Evolutionary conservation across 2,113 vertebrate species (phyloP), one percentile per base, ranked within the genome.

Genomic region (Cheilinus undulatus): DNA sequence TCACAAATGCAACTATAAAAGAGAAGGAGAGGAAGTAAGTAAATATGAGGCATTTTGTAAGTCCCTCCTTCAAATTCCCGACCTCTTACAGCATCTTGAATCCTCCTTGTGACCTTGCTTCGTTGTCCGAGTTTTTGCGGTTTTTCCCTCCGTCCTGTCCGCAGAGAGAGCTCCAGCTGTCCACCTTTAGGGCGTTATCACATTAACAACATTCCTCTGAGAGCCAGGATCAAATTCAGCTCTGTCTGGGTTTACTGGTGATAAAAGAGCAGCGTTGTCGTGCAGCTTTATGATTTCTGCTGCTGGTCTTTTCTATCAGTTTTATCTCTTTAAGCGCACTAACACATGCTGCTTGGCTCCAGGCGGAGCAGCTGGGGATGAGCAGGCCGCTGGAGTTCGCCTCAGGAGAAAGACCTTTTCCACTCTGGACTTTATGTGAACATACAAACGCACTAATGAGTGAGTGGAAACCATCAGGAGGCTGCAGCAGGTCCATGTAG

Each of bases 241-340:
- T 57, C 60, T 62, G 7, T 6, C 20, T 0, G 7, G 4, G 17
- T 79, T 83, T 77, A 75, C 23, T 62, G 60, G 65, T 28, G 60
- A 42, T 80, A 65, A 82, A 84, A 56, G 62, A 28, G 19, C 69
- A 48, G 17, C n/a, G 74, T 40, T 43, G 48, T 65, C 57, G 62
- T 52, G 71, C 69, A 27, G 51, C 26, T 82, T 84, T 68, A 75
- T 73, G 70, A 28, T 66, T 62, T 38, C 13, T 69, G 69, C 80
- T 76, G 53, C 75, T 46, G 60, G 11, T 64, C 43, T 23, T 24
- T 15, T 30, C 49, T 34, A 2, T 30, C 40, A 10, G 28, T 72
- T 63, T 51, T 26, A 27, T 38, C 24, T 45, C 15, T 64, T 24
- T 43, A 28, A 52, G 5, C 42, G 4, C 42, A 27, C 26, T 27